Conservation (phyloP, 1,140 invertebrate species). For the Cotesia glomerata region DNA sequence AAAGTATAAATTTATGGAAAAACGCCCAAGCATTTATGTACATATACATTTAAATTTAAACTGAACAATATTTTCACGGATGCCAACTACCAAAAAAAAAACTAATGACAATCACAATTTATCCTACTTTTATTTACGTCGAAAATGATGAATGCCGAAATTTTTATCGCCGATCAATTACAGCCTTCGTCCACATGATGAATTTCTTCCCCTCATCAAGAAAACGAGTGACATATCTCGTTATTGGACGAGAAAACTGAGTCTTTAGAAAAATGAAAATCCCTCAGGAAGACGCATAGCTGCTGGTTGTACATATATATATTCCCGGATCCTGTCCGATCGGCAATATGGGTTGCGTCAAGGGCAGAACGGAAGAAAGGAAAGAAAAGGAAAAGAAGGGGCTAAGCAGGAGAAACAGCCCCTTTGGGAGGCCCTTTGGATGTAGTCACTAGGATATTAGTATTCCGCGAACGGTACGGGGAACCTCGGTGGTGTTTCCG, state of each 20-base stretch:
- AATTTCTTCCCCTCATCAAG: neutral
- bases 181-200: no score
- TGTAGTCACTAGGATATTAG: conserved; percentile 26
- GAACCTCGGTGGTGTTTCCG: conserved; percentile 30
- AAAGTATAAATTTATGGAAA: no score
- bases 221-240: conserved; percentile 23
- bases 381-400: neutral
- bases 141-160: no score
- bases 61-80: no score
- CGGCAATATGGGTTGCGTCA: conserved; percentile 27
- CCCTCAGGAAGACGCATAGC: conserved; percentile 29
- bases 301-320: neutral
- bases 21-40: no score
- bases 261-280: conserved; percentile 37
- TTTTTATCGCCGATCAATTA: no score
- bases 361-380: conserved; percentile 3
- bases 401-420: neutral
- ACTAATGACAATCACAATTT: no score
- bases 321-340: conserved; percentile 29
- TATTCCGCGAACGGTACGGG: conserved; percentile 29
- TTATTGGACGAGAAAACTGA: conserved; percentile 23
- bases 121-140: no score
- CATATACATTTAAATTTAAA: no score
- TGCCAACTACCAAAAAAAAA: no score
- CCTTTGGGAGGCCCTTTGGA: conserved; percentile 6